phyloP scores from a whole-genome alignment of 2,888 invertebrate species.

The Drosophila trichaetosa region DNA sequence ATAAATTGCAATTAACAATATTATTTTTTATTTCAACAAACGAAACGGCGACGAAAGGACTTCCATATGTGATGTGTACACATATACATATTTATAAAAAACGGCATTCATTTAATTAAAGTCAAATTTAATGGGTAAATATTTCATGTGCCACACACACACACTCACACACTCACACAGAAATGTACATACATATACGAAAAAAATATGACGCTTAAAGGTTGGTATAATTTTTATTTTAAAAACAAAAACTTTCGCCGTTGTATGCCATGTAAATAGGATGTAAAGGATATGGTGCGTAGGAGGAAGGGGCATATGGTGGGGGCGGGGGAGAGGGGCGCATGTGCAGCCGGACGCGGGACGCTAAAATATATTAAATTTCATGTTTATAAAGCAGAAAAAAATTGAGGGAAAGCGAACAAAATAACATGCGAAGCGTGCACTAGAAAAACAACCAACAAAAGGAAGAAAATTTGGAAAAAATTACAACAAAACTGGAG shows the following conservation, averaged over 20 bases:
- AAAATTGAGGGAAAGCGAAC: slow-evolving; percentile 29
- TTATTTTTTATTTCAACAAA: slow-evolving; percentile 76
- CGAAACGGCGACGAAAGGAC: slow-evolving; percentile 56
- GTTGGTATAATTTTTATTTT: slow-evolving; percentile 67
- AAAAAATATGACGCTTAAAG: slow-evolving; percentile 61
- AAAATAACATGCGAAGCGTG: slow-evolving; percentile 70
- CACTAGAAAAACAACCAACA: slow-evolving; percentile 59
- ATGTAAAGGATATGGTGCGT: slow-evolving; percentile 20
- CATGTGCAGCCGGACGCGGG: slow-evolving; percentile 20
- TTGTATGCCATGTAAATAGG: slow-evolving; percentile 65
- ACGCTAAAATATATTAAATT: slow-evolving; percentile 67
- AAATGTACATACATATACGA: slow-evolving; percentile 3
- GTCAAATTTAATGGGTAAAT: slow-evolving; percentile 81
- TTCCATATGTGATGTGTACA: slow-evolving; percentile 8
- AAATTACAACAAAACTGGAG: slow-evolving; percentile 26
- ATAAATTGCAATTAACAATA: slow-evolving; percentile 84
- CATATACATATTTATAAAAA: slow-evolving; percentile 39
- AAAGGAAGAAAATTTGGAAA: slow-evolving; percentile 20
- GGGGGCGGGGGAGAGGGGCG: not conserved
- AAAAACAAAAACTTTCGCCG: slow-evolving; percentile 52
- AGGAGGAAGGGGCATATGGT: not conserved
- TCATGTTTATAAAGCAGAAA: slow-evolving; percentile 63
- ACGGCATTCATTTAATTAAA: slow-evolving; percentile 76
- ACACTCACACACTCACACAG: slow-evolving; percentile 16
- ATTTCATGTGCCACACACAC: slow-evolving; percentile 66